phyloP scores from a whole-genome alignment of 1,140 invertebrate species.

The Augochlora pura region DNA sequence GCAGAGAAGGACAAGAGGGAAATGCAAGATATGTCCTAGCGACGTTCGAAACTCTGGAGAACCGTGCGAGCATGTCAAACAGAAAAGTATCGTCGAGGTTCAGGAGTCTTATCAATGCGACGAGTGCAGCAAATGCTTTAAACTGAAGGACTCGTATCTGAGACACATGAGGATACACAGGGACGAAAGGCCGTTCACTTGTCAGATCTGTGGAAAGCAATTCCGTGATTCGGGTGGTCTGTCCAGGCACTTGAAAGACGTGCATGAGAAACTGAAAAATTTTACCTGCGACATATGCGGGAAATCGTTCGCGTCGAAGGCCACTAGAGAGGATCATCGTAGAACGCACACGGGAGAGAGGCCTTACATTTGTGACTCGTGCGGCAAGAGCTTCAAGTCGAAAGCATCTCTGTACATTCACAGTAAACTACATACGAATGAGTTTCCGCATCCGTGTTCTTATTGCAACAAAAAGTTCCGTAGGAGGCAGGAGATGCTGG shows the following conservation, averaged over 20 bases:
- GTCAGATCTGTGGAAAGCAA: constrained; percentile 84
- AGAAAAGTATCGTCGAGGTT: constrained; percentile 56
- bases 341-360: constrained; percentile 84
- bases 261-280: constrained; percentile 73
- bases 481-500: constrained; percentile 79
- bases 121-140: constrained; percentile 79
- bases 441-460: constrained; percentile 79
- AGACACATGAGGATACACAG: constrained; percentile 82
- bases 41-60: constrained; percentile 3
- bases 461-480: constrained; percentile 79
- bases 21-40: not conserved
- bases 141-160: constrained; percentile 75
- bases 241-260: constrained; percentile 70
- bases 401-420: constrained; percentile 82
- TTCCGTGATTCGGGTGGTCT: constrained; percentile 75
- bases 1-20: constrained; percentile 11
- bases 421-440: constrained; percentile 78
- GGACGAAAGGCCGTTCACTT: constrained; percentile 87
- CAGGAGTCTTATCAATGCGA: constrained; percentile 71
- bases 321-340: constrained; percentile 83
- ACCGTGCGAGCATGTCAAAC: constrained; percentile 15
- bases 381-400: constrained; percentile 81
- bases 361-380: constrained; percentile 84
- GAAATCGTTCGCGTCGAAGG: constrained; percentile 79
- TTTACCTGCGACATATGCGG: constrained; percentile 76